Evolutionary conservation across 2,888 invertebrate genomes (phyloP).

Genomic region (Anthophora plumipes): DNA sequence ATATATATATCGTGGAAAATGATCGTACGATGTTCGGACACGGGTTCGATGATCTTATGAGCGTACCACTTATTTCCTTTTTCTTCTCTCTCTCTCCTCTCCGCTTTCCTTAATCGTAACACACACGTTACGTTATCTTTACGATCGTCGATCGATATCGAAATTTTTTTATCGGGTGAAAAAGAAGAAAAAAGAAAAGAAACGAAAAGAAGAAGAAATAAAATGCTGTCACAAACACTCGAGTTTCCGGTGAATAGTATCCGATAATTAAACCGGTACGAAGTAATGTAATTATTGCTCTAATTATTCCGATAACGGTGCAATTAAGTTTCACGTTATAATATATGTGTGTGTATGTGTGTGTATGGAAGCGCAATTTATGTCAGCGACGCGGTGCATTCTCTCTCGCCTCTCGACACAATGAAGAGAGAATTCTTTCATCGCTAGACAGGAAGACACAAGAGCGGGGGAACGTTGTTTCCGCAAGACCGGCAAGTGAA

Average conservation of each 20-base stretch:
- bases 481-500: conserved; percentile 73
- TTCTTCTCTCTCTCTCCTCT: neutral
- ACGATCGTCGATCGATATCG: neutral
- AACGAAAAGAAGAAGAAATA: no score
- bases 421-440: conserved; percentile 35
- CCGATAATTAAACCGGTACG: conserved; percentile 9
- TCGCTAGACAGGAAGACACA: conserved; percentile 46
- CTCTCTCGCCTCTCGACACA: conserved; percentile 25
- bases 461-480: conserved; percentile 72
- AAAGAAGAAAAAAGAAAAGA: neutral
- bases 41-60: conserved; percentile 15
- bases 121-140: conserved; percentile 11
- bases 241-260: neutral
- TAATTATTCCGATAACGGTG: conserved; percentile 46
- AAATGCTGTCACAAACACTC: neutral
- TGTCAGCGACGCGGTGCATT: conserved; percentile 25
- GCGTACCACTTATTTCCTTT: conserved; percentile 10
- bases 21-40: conserved; percentile 48
- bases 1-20: conserved; percentile 60
- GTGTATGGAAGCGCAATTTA: conserved; percentile 31
- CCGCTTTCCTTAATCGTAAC: conserved; percentile 3
- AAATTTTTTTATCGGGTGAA: conserved; percentile 1
- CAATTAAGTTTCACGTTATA: conserved; percentile 44
- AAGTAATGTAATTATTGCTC: conserved; percentile 31
- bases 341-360: conserved; percentile 16